Conservation (phyloP, 1,140 invertebrate genomes). For the Calycopis cecrops region DNA sequence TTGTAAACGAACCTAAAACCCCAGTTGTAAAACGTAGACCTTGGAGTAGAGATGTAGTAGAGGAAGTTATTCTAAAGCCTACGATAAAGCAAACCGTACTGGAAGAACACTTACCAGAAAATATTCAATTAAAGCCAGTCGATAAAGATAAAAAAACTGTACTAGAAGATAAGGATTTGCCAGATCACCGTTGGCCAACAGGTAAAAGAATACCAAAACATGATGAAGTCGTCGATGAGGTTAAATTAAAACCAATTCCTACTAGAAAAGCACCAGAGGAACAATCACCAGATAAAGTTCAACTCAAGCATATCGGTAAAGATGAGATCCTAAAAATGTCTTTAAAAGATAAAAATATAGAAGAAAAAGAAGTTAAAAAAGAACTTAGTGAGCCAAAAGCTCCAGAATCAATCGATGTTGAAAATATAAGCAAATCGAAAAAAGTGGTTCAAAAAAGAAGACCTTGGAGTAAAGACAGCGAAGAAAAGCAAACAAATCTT, state of each 20-base stretch:
- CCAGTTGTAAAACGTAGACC: no score
- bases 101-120: constrained; percentile 52
- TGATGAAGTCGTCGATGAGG: constrained; percentile 33
- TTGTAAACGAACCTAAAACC: constrained; percentile 10
- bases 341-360: constrained; percentile 44
- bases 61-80: constrained; percentile 23
- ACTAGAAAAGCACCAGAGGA: neutral
- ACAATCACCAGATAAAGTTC: constrained; percentile 23
- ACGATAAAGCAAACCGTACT: constrained; percentile 11
- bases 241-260: constrained; percentile 13
- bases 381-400: constrained; percentile 24
- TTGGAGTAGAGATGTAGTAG: neutral
- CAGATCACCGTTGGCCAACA: constrained; percentile 27
- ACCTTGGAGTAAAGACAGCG: constrained; percentile 43
- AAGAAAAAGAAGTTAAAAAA: constrained; percentile 39
- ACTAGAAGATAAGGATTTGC: constrained; percentile 20
- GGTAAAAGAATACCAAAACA: constrained; percentile 32
- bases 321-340: constrained; percentile 26
- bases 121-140: constrained; percentile 49
- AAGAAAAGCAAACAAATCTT: constrained; percentile 51
- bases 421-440: constrained; percentile 53
- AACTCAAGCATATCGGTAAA: constrained; percentile 43
- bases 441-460: constrained; percentile 24
- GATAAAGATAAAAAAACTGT: constrained; percentile 10
- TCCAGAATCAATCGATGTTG: constrained; percentile 37